Evolutionary conservation across 2,888 invertebrate genomes (phyloP).

Genomic region (Aspidiotus destructor): DNA sequence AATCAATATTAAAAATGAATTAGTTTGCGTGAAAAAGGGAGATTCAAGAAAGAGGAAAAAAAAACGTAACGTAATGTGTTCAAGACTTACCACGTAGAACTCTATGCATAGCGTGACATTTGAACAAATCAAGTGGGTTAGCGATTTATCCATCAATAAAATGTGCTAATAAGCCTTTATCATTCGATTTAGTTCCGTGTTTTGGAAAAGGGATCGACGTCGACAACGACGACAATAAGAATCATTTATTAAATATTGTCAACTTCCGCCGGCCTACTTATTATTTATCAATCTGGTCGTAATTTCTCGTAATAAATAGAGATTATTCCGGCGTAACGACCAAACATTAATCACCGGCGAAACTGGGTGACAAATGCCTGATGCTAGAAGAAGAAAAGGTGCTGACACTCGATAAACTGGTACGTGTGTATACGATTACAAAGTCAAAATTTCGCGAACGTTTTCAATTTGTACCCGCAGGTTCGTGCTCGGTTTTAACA

Average conservation of each 20-base stretch:
- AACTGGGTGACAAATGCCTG: too few relatives aligned
- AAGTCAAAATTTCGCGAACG: too few relatives aligned
- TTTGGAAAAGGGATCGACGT: conserved; percentile 22
- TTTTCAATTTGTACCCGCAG: too few relatives aligned
- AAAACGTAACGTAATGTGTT: not conserved
- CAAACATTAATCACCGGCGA: not conserved
- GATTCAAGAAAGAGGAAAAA: not conserved
- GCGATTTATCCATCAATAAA: conserved; percentile 29
- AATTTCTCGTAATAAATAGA: conserved; percentile 4
- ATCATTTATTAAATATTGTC: conserved; percentile 29
- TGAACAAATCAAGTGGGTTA: conserved; percentile 16
- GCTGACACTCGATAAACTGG: too few relatives aligned
- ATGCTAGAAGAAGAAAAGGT: too few relatives aligned
- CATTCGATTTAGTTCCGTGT: conserved; percentile 1
- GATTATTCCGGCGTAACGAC: conserved; percentile 1
- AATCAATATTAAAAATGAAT: conserved; percentile 31
- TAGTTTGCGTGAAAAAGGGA: conserved; percentile 14
- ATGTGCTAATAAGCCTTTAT: conserved; percentile 9
- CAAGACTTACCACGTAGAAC: not conserved
- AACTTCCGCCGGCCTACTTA: conserved; percentile 25
- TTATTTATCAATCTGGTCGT: conserved; percentile 28
- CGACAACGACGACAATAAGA: conserved; percentile 14
- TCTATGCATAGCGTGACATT: conserved; percentile 23
- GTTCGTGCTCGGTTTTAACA: too few relatives aligned
- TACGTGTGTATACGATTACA: too few relatives aligned